A percentile compares a stretch with the other conserved stretches of the same genome.
Evolutionary conservation across 2,888 invertebrate genomes (phyloP).

Genomic region (Celastrina argiolus): DNA sequence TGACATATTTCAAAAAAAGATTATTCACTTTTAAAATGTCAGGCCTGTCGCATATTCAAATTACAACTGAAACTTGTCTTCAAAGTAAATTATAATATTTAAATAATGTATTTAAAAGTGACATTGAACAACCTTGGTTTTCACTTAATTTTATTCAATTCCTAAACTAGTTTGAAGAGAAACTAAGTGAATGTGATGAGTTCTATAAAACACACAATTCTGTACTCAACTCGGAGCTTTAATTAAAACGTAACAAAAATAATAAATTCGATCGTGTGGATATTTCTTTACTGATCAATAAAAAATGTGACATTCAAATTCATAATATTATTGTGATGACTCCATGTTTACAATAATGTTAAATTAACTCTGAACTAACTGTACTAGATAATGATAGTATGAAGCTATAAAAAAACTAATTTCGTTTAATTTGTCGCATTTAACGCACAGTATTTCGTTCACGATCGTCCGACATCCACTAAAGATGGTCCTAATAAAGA

Average conservation of each 20-base stretch:
- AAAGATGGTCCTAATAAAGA: background rate
- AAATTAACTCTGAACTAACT: no score
- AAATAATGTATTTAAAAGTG: background rate
- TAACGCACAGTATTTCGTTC: background rate
- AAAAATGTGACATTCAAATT: no score
- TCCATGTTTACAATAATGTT: no score
- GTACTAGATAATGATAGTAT: background rate
- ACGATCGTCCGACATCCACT: background rate
- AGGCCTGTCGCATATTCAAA: background rate
- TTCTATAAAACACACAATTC: background rate
- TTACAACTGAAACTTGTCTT: background rate
- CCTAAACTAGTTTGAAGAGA: background rate
- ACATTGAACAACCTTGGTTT: conserved; percentile 5
- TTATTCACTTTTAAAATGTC: background rate
- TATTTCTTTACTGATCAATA: no score
- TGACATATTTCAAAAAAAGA: background rate
- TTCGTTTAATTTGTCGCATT: background rate
- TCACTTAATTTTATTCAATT: background rate
- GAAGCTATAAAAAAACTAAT: background rate
- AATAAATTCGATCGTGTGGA: no score
- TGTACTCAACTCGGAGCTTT: no score
- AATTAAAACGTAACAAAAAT: no score
- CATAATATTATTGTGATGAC: no score
- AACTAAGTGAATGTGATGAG: background rate
- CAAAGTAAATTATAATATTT: background rate